Conservation (phyloP, 2,113 vertebrate species). For the Apeltes quadracus region DNA sequence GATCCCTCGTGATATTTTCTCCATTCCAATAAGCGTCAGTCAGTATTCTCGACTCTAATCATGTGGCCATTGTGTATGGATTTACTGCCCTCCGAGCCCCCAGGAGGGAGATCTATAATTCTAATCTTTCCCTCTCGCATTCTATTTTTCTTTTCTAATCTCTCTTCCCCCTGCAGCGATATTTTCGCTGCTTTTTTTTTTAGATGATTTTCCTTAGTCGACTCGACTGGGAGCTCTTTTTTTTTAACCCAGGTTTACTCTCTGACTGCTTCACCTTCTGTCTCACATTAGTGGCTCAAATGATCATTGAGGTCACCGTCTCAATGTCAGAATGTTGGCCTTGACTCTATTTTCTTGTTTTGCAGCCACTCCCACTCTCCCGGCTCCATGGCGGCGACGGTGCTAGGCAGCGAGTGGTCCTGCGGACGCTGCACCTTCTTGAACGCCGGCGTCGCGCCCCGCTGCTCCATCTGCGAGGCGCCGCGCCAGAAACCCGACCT, state of each 20-base stretch:
- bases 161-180: conserved; percentile 26
- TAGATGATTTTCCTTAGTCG: conserved; percentile 29
- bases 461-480: conserved; percentile 97
- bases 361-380: conserved; percentile 91
- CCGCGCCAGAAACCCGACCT: conserved; percentile 96
- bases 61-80: conserved; percentile 72
- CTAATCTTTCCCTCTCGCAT: conserved; percentile 65
- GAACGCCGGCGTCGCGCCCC: conserved; percentile 88
- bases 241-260: not conserved
- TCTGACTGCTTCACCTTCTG: not conserved
- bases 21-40: conserved; percentile 51
- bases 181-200: conserved; percentile 29
- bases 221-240: conserved; percentile 28
- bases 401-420: conserved; percentile 89
- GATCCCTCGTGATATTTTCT: conserved; percentile 31
- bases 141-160: conserved; percentile 47
- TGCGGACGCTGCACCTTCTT: conserved; percentile 96
- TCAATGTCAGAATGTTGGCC: conserved; percentile 10
- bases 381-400: conserved; percentile 90
- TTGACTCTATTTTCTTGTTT: conserved; percentile 52
- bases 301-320: not conserved
- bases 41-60: conserved; percentile 65
- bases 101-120: conserved; percentile 71
- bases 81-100: conserved; percentile 69
- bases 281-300: not conserved